phyloP scores from a whole-genome alignment of 2,113 vertebrate species.

The Seriola rivoliana region DNA sequence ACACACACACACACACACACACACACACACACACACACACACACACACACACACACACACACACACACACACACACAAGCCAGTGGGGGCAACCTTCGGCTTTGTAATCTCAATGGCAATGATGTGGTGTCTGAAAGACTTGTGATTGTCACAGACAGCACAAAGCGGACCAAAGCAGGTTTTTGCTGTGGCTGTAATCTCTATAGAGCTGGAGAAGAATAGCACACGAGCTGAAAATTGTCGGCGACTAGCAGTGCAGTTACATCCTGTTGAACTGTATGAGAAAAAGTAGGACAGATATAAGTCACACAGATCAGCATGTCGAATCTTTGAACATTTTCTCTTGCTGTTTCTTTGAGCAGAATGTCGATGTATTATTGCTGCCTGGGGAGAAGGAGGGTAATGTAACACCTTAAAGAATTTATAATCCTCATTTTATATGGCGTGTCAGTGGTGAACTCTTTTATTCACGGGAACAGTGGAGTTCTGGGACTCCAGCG shows the following conservation, averaged over 20 bases:
- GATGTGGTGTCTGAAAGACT: constrained; percentile 55
- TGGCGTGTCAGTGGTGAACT: constrained; percentile 6
- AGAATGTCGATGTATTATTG: constrained; percentile 10
- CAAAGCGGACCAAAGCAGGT: constrained; percentile 40
- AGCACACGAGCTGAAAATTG: constrained; percentile 27
- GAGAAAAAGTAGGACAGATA: constrained; percentile 17
- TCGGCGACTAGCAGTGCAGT: background rate
- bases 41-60: background rate
- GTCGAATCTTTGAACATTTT: constrained; percentile 9
- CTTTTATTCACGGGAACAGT: background rate
- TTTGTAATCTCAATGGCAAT: constrained; percentile 59
- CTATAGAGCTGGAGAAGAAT: constrained; percentile 42
- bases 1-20: background rate
- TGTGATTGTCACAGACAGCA: constrained; percentile 59
- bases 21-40: background rate
- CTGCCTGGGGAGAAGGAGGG: constrained; percentile 2
- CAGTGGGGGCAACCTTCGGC: constrained; percentile 57
- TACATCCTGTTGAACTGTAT: constrained; percentile 14
- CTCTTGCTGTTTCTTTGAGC: background rate
- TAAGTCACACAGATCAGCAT: constrained; percentile 30
- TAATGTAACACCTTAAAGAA: constrained; percentile 1
- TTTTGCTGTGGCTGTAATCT: constrained; percentile 40
- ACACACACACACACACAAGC: background rate
- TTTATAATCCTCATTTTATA: constrained; percentile 31
- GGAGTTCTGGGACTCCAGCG: background rate